Evolutionary conservation across 2,113 vertebrate species (phyloP), one percentile per base, ranked within the genome.

Genomic region (Trichechus manatus): DNA sequence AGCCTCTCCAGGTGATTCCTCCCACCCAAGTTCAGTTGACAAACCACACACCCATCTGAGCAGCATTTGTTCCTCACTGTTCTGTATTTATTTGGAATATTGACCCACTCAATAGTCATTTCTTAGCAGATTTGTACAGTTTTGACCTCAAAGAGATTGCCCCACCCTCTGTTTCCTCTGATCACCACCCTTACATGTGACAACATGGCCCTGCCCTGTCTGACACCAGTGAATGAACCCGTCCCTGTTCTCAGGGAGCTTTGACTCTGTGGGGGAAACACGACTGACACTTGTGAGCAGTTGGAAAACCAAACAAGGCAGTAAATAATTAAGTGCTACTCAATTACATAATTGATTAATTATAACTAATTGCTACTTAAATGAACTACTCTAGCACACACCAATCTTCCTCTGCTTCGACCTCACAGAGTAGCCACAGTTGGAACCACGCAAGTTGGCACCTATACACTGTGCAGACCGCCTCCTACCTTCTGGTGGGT

Each of bases 341-440:
- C 96, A 95, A 97, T 97, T 97, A 97, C 97, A 97, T 98, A 97
- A 98, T 97, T 98, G 97, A 98, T 98, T 97, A 97, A 98, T 98
- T 97, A 97, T 97, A 97, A 97, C 89, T 98, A 97, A 97, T 97
- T 98, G 96, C 97, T 96, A 74, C 96, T 97, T 97, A 97, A 97
- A 96, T 97, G 97, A 97, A 97, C 96, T 97, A 64, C 77, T 97
- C 70, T 68, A 96, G 96, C 93, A 93, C 87, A 88, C 96, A 97
- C 96, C 97, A 97, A 98, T 98, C 96, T 96, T 95, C 87, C 87
- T 74, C 14, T 11, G 92, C 77, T 92, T 89, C 87, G 90, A 93
- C 96, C 97, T 94, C 79, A 79, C 39, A 22, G 14, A 59, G 83
- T 27, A 11, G 89, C 64, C 63, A 5, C 6, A 39, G 87, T 94